phyloP scores from a whole-genome alignment of 2,888 invertebrate species.

The Timandra comae region DNA sequence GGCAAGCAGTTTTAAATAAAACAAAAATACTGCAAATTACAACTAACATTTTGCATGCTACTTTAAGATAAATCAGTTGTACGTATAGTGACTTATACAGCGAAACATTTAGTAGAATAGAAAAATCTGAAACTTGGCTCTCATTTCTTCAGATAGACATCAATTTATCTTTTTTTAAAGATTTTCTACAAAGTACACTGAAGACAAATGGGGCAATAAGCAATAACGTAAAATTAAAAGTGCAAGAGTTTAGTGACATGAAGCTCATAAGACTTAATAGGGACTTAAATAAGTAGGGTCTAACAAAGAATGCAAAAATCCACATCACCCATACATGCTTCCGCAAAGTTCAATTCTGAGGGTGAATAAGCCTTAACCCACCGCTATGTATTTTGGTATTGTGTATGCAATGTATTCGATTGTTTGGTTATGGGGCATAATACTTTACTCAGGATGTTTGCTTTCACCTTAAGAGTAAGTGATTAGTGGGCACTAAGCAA shows the following conservation, averaged over 20 bases:
- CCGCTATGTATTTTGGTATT: too few species aligned
- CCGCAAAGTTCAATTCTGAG: too few species aligned
- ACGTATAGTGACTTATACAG: conserved; percentile 12
- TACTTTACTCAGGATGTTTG: too few species aligned
- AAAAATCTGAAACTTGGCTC: conserved; percentile 34
- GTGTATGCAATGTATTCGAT: too few species aligned
- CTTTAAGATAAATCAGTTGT: neutral
- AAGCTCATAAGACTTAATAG: conserved; percentile 46
- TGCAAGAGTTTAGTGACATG: conserved; percentile 52
- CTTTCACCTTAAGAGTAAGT: too few species aligned
- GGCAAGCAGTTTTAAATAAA: too few species aligned
- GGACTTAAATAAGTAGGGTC: conserved; percentile 35
- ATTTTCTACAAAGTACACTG: conserved; percentile 55
- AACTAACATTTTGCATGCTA: conserved; percentile 3
- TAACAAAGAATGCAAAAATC: too few species aligned
- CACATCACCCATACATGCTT: too few species aligned
- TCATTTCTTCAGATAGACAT: conserved; percentile 34
- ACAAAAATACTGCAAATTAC: neutral
- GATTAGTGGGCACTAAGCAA: too few species aligned
- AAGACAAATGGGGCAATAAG: conserved; percentile 56
- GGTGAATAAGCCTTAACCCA: too few species aligned
- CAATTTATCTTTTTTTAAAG: conserved; percentile 22
- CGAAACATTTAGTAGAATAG: conserved; percentile 5
- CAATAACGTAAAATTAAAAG: conserved; percentile 48
- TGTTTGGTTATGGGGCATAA: too few species aligned